A percentile compares a stretch with the other conserved stretches of the same genome.
phyloP scores from a whole-genome alignment of 2,888 invertebrate species.

The Molorchus minor region DNA sequence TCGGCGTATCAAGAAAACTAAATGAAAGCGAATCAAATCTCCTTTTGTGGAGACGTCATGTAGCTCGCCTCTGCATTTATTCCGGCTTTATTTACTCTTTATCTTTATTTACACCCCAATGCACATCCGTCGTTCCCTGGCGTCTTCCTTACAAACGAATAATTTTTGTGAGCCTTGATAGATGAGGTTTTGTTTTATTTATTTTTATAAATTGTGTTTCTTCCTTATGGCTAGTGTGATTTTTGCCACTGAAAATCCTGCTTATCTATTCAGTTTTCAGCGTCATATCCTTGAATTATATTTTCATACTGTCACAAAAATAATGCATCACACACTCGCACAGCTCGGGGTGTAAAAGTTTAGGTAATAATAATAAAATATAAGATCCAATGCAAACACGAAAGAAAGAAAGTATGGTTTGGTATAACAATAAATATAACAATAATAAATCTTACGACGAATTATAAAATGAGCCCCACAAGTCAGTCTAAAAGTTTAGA shows the following conservation, averaged over 20 bases:
- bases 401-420: too few species aligned
- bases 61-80: slow-evolving; percentile 54
- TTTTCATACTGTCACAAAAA: too few species aligned
- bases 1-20: slow-evolving; percentile 35
- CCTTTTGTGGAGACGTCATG: slow-evolving; percentile 54
- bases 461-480: too few species aligned
- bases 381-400: too few species aligned
- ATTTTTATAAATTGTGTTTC: background rate
- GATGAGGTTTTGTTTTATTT: background rate
- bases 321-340: too few species aligned
- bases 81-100: slow-evolving; percentile 61
- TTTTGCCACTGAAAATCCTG: background rate
- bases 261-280: background rate
- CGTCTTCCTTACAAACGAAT: slow-evolving; percentile 29
- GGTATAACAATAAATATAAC: too few species aligned
- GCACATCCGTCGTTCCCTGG: slow-evolving; percentile 45
- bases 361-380: too few species aligned
- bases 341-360: too few species aligned
- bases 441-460: too few species aligned
- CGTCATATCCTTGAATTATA: too few species aligned
- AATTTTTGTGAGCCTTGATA: slow-evolving; percentile 9
- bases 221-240: background rate
- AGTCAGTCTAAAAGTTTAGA: too few species aligned
- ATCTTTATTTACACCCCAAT: slow-evolving; percentile 57
- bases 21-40: slow-evolving; percentile 53